phyloP scores from a whole-genome alignment of 2,797 vertebrate species.

The Syngnathus rostellatus region DNA sequence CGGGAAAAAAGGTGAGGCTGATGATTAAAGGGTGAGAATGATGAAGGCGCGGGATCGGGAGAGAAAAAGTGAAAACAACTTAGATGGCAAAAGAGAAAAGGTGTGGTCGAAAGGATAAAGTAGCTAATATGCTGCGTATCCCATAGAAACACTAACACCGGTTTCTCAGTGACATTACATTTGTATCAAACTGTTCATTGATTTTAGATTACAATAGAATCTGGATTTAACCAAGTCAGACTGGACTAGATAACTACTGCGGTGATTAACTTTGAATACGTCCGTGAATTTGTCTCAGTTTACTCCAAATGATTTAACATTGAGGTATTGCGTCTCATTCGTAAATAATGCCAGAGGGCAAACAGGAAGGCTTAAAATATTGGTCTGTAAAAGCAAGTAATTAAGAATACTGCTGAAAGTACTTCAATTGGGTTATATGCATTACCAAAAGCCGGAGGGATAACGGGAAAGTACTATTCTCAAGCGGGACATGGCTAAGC shows the following conservation, averaged over 20 bases:
- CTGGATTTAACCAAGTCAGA: not conserved
- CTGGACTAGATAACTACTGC: not conserved
- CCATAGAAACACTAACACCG: not conserved
- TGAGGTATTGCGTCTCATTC: not conserved
- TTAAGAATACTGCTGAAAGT: not conserved
- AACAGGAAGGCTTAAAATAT: not conserved
- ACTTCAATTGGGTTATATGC: not conserved
- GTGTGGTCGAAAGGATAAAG: not conserved
- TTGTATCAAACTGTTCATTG: not conserved
- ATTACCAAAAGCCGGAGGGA: not conserved
- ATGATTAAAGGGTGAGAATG: not conserved
- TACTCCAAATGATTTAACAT: not conserved
- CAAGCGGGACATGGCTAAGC: not conserved
- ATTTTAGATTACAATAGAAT: not conserved
- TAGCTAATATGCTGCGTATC: not conserved
- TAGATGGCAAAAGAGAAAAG: not conserved
- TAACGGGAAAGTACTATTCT: not conserved
- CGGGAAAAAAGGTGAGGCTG: constrained; percentile 7
- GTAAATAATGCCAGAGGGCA: not conserved
- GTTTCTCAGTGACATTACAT: not conserved
- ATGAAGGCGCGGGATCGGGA: not conserved
- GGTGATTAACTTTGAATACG: not conserved
- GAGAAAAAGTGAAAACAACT: not conserved
- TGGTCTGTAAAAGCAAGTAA: not conserved
- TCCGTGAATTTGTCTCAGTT: constrained; percentile 1